Evolutionary conservation across 2,113 vertebrate species (phyloP).

Genomic region (Callionymus lyra): DNA sequence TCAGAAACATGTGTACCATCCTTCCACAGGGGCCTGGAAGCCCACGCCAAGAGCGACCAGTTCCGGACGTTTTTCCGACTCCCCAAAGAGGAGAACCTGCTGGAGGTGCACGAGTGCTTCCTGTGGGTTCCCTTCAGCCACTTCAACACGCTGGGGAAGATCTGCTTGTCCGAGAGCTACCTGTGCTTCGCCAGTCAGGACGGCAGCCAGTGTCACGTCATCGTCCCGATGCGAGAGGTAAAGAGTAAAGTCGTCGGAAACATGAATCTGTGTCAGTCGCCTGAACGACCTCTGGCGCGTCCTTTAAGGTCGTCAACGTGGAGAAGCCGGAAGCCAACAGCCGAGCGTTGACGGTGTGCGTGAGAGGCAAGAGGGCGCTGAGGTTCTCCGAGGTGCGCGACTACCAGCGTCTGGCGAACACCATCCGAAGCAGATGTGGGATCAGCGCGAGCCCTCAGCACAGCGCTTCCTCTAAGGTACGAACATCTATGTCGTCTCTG

Average conservation of each 20-base stretch:
- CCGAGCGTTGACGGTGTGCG: slow-evolving; percentile 76
- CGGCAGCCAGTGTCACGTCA: slow-evolving; percentile 80
- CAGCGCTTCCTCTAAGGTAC: slow-evolving; percentile 72
- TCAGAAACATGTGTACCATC: too few species aligned
- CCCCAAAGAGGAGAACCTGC: slow-evolving; percentile 80
- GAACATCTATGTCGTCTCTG: too few species aligned
- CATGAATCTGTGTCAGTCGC: not conserved
- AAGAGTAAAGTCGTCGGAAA: slow-evolving; percentile 17
- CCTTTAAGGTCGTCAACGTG: slow-evolving; percentile 73
- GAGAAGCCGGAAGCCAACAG: slow-evolving; percentile 74
- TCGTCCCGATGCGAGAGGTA: slow-evolving; percentile 90
- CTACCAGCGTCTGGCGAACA: slow-evolving; percentile 76
- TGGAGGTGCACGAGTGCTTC: slow-evolving; percentile 89
- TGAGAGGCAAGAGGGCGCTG: slow-evolving; percentile 83
- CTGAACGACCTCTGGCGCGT: not conserved
- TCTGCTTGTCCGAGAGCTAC: slow-evolving; percentile 91
- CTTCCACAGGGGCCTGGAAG: slow-evolving; percentile 79
- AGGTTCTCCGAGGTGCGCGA: slow-evolving; percentile 86
- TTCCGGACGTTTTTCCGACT: slow-evolving; percentile 88
- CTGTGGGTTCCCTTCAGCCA: slow-evolving; percentile 91
- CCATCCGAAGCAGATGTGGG: slow-evolving; percentile 72
- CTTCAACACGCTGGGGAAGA: slow-evolving; percentile 82
- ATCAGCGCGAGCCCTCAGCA: slow-evolving; percentile 71
- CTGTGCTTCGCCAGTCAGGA: slow-evolving; percentile 94
- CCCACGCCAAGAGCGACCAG: slow-evolving; percentile 80